Conservation (phyloP, 2,797 vertebrate genomes). For the Myotis vivesi region DNA sequence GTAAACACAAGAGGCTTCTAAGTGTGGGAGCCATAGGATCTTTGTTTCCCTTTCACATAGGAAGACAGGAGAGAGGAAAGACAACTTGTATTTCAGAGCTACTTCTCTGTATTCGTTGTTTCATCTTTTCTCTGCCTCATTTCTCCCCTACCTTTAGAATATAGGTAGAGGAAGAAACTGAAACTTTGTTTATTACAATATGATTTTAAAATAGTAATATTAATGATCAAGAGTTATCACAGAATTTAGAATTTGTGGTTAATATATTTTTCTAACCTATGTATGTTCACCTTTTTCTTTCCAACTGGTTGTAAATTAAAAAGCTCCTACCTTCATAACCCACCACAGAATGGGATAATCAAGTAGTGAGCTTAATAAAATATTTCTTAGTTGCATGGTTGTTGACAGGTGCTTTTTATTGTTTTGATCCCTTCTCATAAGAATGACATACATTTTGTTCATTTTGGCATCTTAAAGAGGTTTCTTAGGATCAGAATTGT, state of each 20-base stretch:
- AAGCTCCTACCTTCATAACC: background rate
- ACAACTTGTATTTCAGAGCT: background rate
- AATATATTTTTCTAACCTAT: background rate
- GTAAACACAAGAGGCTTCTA: conserved; percentile 3
- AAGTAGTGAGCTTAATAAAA: background rate
- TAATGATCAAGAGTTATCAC: background rate
- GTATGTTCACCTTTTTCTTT: background rate
- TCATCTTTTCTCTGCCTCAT: background rate
- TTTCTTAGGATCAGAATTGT: conserved; percentile 38
- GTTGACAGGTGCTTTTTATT: background rate
- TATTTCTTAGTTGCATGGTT: conserved; percentile 7
- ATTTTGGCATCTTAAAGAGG: conserved; percentile 28
- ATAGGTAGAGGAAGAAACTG: background rate
- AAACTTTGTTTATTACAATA: background rate
- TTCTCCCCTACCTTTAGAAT: background rate
- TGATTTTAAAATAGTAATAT: background rate
- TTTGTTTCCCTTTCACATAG: conserved; percentile 3
- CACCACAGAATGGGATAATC: background rate
- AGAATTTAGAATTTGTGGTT: conserved; percentile 29
- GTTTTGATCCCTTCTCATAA: background rate
- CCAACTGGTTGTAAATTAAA: conserved; percentile 6
- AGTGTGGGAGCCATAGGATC: background rate
- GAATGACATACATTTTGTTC: conserved; percentile 11
- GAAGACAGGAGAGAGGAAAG: background rate
- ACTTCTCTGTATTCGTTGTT: background rate